Conservation (phyloP, 2,113 vertebrate species). For the Ginglymostoma cirratum region DNA sequence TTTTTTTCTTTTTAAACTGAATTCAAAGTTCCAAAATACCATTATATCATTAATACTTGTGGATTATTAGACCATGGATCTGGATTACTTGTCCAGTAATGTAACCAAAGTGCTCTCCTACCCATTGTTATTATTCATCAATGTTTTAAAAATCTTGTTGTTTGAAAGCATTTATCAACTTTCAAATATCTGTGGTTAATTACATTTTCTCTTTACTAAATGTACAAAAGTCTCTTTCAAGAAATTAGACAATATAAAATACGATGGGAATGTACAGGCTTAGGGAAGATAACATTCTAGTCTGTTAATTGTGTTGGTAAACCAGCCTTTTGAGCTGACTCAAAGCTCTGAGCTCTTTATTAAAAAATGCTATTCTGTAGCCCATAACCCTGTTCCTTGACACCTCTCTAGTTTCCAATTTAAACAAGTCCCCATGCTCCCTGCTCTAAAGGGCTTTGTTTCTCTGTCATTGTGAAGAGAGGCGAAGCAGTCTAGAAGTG, state of each 20-base stretch:
- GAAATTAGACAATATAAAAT: background rate
- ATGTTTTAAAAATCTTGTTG: background rate
- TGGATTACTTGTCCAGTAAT: background rate
- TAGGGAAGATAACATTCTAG: background rate
- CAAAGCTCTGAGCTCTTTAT: constrained; percentile 92
- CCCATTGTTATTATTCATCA: background rate
- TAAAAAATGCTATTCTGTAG: constrained; percentile 86
- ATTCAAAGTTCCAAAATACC: background rate
- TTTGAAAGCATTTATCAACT: background rate
- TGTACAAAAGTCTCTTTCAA: background rate
- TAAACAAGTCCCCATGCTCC: constrained; percentile 81
- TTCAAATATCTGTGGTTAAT: background rate
- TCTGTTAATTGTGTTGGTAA: constrained; percentile 90
- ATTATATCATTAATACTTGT: background rate
- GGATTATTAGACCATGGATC: background rate
- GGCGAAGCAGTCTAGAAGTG: constrained; percentile 73
- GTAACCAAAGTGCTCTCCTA: background rate
- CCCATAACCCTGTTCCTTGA: constrained; percentile 84
- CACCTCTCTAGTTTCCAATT: constrained; percentile 85
- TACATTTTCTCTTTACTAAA: background rate
- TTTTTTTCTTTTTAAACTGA: background rate
- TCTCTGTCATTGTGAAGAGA: constrained; percentile 79
- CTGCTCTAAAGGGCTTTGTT: constrained; percentile 88
- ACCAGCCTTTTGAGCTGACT: constrained; percentile 65
- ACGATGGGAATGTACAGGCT: constrained; percentile 5